Base-by-base conservation (phyloP, 2,888 invertebrate genomes). In the Psylliodes chrysocephalus region DNA sequence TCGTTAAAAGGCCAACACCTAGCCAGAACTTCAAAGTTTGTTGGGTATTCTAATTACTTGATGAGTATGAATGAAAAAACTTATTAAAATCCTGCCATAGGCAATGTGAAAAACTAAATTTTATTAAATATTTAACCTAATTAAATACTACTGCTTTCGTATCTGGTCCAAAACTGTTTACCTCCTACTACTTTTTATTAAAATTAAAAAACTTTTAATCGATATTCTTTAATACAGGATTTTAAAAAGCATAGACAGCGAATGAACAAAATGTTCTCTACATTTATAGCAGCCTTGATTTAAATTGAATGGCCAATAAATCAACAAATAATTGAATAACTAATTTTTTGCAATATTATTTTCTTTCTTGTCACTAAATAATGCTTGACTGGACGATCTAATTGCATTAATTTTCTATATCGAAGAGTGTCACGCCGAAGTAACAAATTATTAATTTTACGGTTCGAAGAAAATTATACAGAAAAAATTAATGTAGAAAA, bases 371-470 rank as follows among this genome's bases (percentile, higher is more conserved):
- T 52, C 30, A n/a, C 33, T 28, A 51, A n/a, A 51, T 51, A 17
- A 17, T 33, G 30, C 30, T 17, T 17, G 52, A 52, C 18, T 35
- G 33, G n/a, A 19, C n/a, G n/a, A 12, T 17, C n/a, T 52, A 35
- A 52, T 52, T 52, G 33, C 52, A 52, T 52, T 52, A 52, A 52
- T 52, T 35, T 52, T 19, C n/a, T 1, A 38, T 33, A 52, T 52
- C 28, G 35, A 51, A 33, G 33, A 35, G 18, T 17, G 52, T 12
- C 33, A 35, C 6, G 15, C 7, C 17, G 19, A 19, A 35, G 8
- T 19, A 18, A n/a, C 33, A 22, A 22, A 22, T 51, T 30, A 51
- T 51, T 52, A 33, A 52, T 52, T 52, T 52, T 12, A 52, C 38
- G 28, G 12, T 18, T 51, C 33, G 5, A 8, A n/a, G 33, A n/a